These are phyloP conservation scores for Tinea trinotella DNA, from an alignment of 2,888 invertebrate genomes.

Conservation along the genomic window DNA sequence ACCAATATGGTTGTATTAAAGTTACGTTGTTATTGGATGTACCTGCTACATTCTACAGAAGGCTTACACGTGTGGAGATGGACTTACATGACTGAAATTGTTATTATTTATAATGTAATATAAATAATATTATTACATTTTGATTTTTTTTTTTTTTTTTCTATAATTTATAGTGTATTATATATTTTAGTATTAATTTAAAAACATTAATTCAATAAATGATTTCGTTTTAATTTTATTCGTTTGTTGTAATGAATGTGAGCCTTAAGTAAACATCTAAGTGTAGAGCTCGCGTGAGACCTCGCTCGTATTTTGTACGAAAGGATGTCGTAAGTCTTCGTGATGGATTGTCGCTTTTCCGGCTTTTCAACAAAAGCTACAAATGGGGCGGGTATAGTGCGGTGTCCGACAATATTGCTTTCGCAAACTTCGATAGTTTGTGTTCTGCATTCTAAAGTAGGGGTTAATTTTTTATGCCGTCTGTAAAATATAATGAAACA, in stretches of 20 bases:
- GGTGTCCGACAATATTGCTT: conserved; percentile 17
- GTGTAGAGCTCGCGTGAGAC: conserved; percentile 15
- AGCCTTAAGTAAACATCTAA: conserved; percentile 16
- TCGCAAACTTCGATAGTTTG: conserved; percentile 16
- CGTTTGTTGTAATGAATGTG: background rate
- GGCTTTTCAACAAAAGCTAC: conserved; percentile 54
- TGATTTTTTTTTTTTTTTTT: too few species aligned
- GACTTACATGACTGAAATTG: too few species aligned
- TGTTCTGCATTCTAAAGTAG: conserved; percentile 8
- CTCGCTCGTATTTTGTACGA: conserved; percentile 16
- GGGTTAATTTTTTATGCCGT: conserved; percentile 10
- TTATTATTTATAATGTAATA: too few species aligned
- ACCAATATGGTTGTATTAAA: too few species aligned
- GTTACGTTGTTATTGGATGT: too few species aligned
- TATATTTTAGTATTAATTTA: too few species aligned
- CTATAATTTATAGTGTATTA: too few species aligned
- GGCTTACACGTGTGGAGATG: too few species aligned
- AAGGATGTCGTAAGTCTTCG: conserved; percentile 46
- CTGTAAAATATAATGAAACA: background rate
- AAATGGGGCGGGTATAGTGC: conserved; percentile 32
- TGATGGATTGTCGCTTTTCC: conserved; percentile 61
- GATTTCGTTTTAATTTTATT: too few species aligned
- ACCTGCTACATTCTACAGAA: too few species aligned
- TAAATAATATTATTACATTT: too few species aligned
- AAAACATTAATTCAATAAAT: too few species aligned